A percentile compares a stretch with the other conserved stretches of the same genome.
phyloP scores from a whole-genome alignment of 2,888 invertebrate genomes.

The Acrocera orbiculus region DNA sequence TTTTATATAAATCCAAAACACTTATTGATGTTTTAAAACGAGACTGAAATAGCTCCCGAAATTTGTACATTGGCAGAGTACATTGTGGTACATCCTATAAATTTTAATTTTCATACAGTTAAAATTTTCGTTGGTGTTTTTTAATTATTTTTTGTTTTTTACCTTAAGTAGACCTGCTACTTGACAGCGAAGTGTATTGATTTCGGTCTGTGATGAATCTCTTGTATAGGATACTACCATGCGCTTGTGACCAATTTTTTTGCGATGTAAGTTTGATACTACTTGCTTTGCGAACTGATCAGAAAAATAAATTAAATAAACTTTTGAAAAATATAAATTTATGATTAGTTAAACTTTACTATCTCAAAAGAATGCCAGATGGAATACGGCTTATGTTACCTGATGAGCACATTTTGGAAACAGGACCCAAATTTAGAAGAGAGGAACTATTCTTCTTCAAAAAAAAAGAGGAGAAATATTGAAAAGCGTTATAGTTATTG shows the following conservation, averaged over 20 bases:
- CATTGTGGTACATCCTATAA: conserved; percentile 54
- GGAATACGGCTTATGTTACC: no score
- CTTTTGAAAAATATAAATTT: background rate
- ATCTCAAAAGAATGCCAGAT: no score
- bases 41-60: conserved; percentile 63
- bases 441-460: no score
- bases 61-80: conserved; percentile 60
- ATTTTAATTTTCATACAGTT: background rate
- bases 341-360: background rate
- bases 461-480: no score
- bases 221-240: conserved; percentile 57
- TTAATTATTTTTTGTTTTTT: conserved; percentile 7
- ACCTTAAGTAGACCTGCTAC: conserved; percentile 49
- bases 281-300: conserved; percentile 39
- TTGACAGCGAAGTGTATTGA: conserved; percentile 45
- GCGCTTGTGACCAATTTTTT: conserved; percentile 61
- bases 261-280: conserved; percentile 62
- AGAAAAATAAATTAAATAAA: conserved; percentile 1
- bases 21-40: conserved; percentile 57
- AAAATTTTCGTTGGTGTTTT: no score
- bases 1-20: conserved; percentile 47
- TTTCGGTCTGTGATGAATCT: conserved; percentile 38
- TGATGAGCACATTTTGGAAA: no score
- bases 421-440: no score
- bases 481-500: no score